These are phyloP conservation scores for Acipenser oxyrinchus DNA, from an alignment of 2,797 vertebrate species.

Conservation along the genomic window DNA sequence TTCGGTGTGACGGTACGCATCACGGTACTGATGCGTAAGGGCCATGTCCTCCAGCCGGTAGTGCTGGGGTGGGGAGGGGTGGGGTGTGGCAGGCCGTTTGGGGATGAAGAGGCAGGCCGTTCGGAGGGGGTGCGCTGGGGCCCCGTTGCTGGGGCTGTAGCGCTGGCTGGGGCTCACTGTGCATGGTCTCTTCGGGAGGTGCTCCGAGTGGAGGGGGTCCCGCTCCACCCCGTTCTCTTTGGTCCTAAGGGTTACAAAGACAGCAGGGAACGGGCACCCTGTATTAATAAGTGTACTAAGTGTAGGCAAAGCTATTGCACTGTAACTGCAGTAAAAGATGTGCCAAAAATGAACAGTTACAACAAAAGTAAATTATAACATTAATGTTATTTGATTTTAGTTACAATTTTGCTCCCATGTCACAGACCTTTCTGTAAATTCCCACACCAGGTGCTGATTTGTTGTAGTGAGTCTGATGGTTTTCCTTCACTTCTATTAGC, in stretches of 20 bases:
- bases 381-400: no score
- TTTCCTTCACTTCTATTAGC: no score
- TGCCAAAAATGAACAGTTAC: no score
- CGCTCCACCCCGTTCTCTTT: slow-evolving; percentile 87
- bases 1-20: slow-evolving; percentile 77
- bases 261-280: no score
- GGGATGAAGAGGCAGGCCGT: slow-evolving; percentile 49
- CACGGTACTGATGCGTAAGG: slow-evolving; percentile 84
- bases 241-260: slow-evolving; percentile 63
- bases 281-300: no score
- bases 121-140: slow-evolving; percentile 68
- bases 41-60: slow-evolving; percentile 92
- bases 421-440: no score
- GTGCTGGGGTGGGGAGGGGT: slow-evolving; percentile 67
- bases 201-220: slow-evolving; percentile 74
- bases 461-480: no score
- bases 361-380: no score
- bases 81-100: slow-evolving; percentile 26
- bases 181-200: slow-evolving; percentile 85
- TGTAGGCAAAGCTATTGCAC: no score
- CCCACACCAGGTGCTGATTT: no score
- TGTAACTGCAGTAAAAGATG: no score
- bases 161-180: slow-evolving; percentile 89
- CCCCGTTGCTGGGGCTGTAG: slow-evolving; percentile 83
- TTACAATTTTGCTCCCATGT: no score